Conservation (phyloP, 1,140 invertebrate species). For the Steinernema feltiae region DNA sequence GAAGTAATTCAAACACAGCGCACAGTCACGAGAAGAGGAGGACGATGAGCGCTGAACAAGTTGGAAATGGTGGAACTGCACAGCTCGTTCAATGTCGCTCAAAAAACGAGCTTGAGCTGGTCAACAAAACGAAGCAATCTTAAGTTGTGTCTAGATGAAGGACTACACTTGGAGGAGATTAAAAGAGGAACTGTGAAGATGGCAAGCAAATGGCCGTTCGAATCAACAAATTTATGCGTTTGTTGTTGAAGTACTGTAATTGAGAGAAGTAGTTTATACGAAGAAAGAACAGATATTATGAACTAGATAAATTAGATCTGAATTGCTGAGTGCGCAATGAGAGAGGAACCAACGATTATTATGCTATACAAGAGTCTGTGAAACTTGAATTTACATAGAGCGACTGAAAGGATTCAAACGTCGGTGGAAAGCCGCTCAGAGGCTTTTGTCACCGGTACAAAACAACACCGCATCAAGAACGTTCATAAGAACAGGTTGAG, state of each 20-base stretch:
- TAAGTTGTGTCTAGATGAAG: background rate
- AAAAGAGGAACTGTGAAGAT: background rate
- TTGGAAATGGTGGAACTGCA: background rate
- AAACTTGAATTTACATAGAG: background rate
- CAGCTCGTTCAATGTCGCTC: background rate
- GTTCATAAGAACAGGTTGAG: background rate
- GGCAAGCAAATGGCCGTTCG: slow-evolving; percentile 9
- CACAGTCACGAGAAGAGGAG: background rate
- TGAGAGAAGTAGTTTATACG: background rate
- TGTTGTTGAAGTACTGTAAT: background rate
- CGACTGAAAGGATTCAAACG: background rate
- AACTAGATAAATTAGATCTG: slow-evolving; percentile 11
- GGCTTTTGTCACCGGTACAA: background rate
- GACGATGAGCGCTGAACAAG: background rate
- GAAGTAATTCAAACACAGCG: background rate
- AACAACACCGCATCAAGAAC: background rate
- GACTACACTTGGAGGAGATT: slow-evolving; percentile 1
- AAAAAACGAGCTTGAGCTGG: background rate
- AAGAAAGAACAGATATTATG: background rate
- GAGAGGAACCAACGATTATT: background rate
- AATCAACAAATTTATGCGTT: slow-evolving; percentile 7
- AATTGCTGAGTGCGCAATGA: background rate
- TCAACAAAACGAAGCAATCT: background rate
- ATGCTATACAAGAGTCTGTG: background rate
- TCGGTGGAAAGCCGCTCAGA: background rate